Percentiles rank a stretch among this genome's conserved stretches.
Conservation (phyloP, 2,888 invertebrate species). For the Sinohyriopsis cumingii region DNA sequence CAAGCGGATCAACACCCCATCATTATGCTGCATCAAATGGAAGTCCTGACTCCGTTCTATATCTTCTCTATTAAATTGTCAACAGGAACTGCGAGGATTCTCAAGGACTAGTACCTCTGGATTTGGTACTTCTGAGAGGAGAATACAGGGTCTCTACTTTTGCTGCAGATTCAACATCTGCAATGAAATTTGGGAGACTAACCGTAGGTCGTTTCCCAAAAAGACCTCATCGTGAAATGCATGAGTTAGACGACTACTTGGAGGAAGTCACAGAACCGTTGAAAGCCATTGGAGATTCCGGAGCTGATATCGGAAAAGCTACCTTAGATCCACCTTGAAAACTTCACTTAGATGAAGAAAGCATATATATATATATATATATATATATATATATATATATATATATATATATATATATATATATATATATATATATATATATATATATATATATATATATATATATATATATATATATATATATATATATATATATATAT, state of each 20-base stretch:
- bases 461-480: too few relatives aligned
- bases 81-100: not conserved
- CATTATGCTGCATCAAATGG: slow-evolving; percentile 9
- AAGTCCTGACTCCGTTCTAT: not conserved
- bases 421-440: too few relatives aligned
- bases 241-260: slow-evolving; percentile 13
- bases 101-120: not conserved
- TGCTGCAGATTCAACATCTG: not conserved
- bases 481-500: too few relatives aligned
- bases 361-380: too few relatives aligned
- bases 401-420: slow-evolving; percentile 1
- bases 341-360: slow-evolving; percentile 7
- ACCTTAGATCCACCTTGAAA: slow-evolving; percentile 5
- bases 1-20: not conserved
- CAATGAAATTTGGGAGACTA: slow-evolving; percentile 14
- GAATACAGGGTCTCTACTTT: not conserved
- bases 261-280: slow-evolving; percentile 4
- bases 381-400: too few relatives aligned
- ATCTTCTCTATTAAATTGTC: not conserved
- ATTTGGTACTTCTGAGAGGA: slow-evolving; percentile 4
- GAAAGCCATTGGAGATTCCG: not conserved
- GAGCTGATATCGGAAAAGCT: not conserved
- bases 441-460: too few relatives aligned
- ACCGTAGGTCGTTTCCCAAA: slow-evolving; percentile 16
- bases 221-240: slow-evolving; percentile 7